Evolutionary conservation across 2,797 vertebrate genomes (phyloP), one percentile per base, ranked within the genome.

Genomic region (Allobates femoralis): DNA sequence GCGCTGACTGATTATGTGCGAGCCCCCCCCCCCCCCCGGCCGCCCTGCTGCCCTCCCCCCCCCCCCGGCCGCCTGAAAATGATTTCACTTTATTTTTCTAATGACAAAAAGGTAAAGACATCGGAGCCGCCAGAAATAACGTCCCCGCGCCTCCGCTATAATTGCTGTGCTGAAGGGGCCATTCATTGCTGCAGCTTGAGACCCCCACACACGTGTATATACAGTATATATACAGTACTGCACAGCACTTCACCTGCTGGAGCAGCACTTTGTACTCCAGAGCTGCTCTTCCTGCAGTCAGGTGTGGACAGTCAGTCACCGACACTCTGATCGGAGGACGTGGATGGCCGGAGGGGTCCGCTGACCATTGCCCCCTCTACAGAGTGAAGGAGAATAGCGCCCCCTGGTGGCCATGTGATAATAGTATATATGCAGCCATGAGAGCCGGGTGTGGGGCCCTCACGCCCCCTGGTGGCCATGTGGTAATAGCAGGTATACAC

Each of bases 1-100:
- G 89, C 91, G 91, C 90, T 91, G 91, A 91, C 89, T 91, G 90
- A 91, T 93, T 92, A 92, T 93, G 92, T 90, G 86, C 83, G 34
- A 64, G 79, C 19, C n/a, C 85, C 7, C n/a, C n/a, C n/a, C n/a
- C n/a, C n/a, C n/a, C n/a, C n/a, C n/a, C n/a, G n/a, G n/a, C n/a
- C n/a, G n/a, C n/a, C n/a, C n/a, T n/a, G n/a, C n/a, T n/a, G n/a
- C n/a, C n/a, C n/a, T n/a, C n/a, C n/a, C n/a, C n/a, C n/a, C n/a
- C n/a, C n/a, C n/a, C n/a, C n/a, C n/a, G n/a, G 7, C 83, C 87
- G 92, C 90, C 90, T 87, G 89, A 84, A 88, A 88, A 89, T 88
- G 87, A 86, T 85, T 88, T 87, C 56, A 89, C 89, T 74, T 87
- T 91, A 89, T 85, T 90, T 90, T 90, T 88, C 85, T 90, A 91